Evolutionary conservation across 2,113 vertebrate genomes (phyloP).

Genomic region (Balaeniceps rex): DNA sequence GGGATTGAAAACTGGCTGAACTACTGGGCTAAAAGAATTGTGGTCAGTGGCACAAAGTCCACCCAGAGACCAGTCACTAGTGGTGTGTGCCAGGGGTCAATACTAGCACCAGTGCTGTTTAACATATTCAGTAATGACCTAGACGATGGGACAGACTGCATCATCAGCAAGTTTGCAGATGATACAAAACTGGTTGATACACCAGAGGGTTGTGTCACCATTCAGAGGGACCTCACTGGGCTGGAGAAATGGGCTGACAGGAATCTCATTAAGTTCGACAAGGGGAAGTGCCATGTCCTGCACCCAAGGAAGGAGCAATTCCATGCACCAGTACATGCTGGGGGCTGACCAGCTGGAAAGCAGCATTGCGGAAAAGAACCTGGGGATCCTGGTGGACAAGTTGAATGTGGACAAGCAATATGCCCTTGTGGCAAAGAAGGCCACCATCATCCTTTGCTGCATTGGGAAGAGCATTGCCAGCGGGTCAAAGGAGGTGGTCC

Average conservation of each 20-base stretch:
- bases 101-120: not conserved
- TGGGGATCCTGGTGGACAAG: not conserved
- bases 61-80: not conserved
- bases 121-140: not conserved
- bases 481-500: not conserved
- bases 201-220: not conserved
- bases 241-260: not conserved
- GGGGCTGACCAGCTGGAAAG: not conserved
- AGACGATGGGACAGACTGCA: not conserved
- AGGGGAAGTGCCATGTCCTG: not conserved
- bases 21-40: not conserved
- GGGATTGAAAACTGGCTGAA: not conserved
- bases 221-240: not conserved
- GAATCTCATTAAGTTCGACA: not conserved
- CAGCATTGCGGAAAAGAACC: not conserved
- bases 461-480: not conserved
- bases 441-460: not conserved
- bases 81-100: not conserved
- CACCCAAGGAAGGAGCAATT: not conserved
- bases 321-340: not conserved
- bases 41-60: not conserved
- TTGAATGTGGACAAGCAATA: not conserved
- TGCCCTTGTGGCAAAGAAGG: not conserved
- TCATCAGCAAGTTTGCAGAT: not conserved
- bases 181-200: not conserved